Base-by-base conservation (phyloP, 2,888 invertebrate genomes). In the Notodonta dromedarius region DNA sequence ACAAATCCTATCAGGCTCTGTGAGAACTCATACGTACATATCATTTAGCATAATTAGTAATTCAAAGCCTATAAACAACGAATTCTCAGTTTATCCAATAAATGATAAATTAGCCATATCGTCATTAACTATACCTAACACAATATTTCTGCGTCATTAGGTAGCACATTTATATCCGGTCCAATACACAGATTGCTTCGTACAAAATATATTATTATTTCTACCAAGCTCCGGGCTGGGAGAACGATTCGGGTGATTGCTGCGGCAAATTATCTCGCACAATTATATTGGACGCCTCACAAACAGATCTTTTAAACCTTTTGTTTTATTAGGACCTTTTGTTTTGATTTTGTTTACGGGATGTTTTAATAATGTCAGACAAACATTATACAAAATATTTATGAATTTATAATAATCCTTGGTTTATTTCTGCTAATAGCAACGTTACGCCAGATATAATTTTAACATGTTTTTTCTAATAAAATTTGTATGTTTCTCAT, bases 111-210 rank as follows among this genome's bases (percentile, higher is more conserved):
- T 35, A 35, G 12, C 24, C 24, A 24, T 24, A 24, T 2, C 24
- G 5, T 54, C 1, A 59, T 11, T 9, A 42, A 46, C 6, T 5
- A 46, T n/a, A 24, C 24, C 24, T 24, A 46, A 46, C n/a, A 13
- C 46, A 46, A n/a, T 4, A 9, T n/a, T 46, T n/a, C 4, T n/a
- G n/a, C 46, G n/a, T 46, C n/a, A 46, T 46, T 46, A n/a, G 46
- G 13, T 46, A n/a, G 6, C 46, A 46, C 12, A 11, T 46, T 46
- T n/a, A n/a, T 42, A 16, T 66, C 11, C 70, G 73, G 32, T 12
- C 24, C 11, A 14, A 5, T 12, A 24, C 52, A 5, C 32, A 35
- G 12, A 52, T 52, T 52, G 50, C 7, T 50, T 50, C 4, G 16
- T 8, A 16, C 11, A 9, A 50, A 50, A 50, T 11, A 9, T 50